phyloP scores from a whole-genome alignment of 2,113 vertebrate genomes.

The Nycticryphes semicollaris region DNA sequence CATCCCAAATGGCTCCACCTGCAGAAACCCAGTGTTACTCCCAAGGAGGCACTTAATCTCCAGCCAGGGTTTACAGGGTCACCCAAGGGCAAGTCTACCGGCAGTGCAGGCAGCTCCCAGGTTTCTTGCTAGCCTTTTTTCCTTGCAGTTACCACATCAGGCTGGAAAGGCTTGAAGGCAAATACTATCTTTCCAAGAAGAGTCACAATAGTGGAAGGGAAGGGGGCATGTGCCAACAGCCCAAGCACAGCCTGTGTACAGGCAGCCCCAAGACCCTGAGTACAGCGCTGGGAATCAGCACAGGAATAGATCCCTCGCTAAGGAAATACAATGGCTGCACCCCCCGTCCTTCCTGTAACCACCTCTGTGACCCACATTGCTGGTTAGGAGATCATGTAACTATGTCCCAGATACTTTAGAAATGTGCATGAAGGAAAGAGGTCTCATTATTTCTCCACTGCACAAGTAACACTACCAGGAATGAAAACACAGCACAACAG shows the following conservation, averaged over 20 bases:
- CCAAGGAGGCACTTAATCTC: neutral
- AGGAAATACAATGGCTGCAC: neutral
- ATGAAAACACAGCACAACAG: neutral
- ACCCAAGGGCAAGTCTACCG: neutral
- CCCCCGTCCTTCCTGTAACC: neutral
- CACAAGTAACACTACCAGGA: neutral
- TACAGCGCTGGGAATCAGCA: neutral
- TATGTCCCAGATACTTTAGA: neutral
- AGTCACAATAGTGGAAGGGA: rapidly evolving
- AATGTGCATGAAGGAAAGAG: neutral
- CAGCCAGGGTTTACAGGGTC: neutral
- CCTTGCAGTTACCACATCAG: neutral
- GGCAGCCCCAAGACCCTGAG: neutral
- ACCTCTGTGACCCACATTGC: neutral
- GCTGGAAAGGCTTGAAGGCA: neutral
- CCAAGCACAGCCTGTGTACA: neutral
- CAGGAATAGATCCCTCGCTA: neutral
- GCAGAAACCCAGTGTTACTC: neutral
- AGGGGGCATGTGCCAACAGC: neutral
- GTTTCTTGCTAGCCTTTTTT: neutral
- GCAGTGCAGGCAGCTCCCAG: neutral
- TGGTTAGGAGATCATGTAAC: neutral
- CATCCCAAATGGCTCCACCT: neutral
- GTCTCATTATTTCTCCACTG: neutral
- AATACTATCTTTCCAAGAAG: neutral